Base-by-base conservation (phyloP, 1,140 invertebrate genomes). In the Oppia nitens region DNA sequence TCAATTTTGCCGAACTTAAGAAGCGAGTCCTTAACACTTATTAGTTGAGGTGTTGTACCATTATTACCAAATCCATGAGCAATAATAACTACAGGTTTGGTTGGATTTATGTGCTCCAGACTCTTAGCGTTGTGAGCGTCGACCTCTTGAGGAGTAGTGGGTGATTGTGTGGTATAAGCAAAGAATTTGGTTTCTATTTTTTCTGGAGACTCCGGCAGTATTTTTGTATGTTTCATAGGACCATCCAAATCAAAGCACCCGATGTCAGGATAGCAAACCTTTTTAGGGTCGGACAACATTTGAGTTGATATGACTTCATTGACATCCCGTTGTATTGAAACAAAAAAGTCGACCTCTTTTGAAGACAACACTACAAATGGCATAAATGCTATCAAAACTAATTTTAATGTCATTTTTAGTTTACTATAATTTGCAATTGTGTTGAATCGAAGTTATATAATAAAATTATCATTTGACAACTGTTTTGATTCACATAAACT, bases 51-150 rank as follows among this genome's bases (percentile, higher is more conserved):
- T 1, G 40, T n/a, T 12, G 61, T 53, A 6, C 65, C 63, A 53
- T 66, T 65, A 40, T 70, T 67, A 0, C 66, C 53, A 53, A 70
- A 73, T 2, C 70, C 72, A 60, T 73, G 72, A 14, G 67, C 63
- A 17, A 73, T 64, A 25, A 73, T 66, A 64, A 62, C 59, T 12
- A 61, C 27, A n/a, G 21, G 12, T 55, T 61, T 61, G 17, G 3
- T 2, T 2, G 11, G 20, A 47, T 62, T 47, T n/a, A 57, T 23
- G 6, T 6, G 6, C 17, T 6, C 6, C 11, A 58, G 28, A 9
- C n/a, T 55, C 6, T 4, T 21, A 9, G 45, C 9, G 20, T 57
- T 55, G 6, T 57, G 4, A 9, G 55, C 12, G 63, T 55, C 12
- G 59, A 71, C 59, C 6, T 57, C 49, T 28, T 66, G 60, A 27